Conservation (phyloP, 53 echinoderm and acorn worm genomes). For the Paracentrotus lividus region DNA sequence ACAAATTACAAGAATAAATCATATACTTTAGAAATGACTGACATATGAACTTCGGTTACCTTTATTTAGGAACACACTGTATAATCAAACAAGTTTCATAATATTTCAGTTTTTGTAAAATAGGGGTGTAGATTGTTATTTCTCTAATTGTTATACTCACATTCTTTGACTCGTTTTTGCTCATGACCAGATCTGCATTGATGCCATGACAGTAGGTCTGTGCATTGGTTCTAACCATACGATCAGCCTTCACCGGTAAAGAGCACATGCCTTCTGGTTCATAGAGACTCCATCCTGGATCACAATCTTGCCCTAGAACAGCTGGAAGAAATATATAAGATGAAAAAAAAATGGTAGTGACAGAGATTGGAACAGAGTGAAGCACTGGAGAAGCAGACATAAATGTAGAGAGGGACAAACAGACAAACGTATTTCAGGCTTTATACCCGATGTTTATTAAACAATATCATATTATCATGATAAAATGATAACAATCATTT, state of each 20-base stretch:
- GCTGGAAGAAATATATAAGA: not conserved
- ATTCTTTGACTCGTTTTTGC: conserved; percentile 21
- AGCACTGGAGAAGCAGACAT: no score
- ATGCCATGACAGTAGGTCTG: conserved; percentile 21
- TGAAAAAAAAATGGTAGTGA: not conserved
- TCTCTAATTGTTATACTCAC: conserved; percentile 43
- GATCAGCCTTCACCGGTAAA: not conserved
- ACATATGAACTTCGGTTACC: no score
- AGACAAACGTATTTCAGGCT: no score
- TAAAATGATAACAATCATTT: no score
- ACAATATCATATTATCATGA: no score
- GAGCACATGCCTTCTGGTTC: not conserved
- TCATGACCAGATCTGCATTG: conserved; percentile 70
- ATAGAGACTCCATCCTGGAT: conserved; percentile 1
- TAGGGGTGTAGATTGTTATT: no score
- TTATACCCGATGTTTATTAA: no score
- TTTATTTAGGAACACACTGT: no score
- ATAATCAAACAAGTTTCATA: no score
- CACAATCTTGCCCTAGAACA: conserved; percentile 6
- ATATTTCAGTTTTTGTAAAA: no score
- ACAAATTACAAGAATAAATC: no score
- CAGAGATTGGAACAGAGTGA: not conserved
- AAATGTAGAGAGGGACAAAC: not conserved
- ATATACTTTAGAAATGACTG: no score
- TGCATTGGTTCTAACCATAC: not conserved